Percentiles rank a stretch among this genome's conserved stretches.
These are phyloP conservation scores for Acipenser transmontanus DNA, from an alignment of 2,797 vertebrate species.

Conservation along the genomic window DNA sequence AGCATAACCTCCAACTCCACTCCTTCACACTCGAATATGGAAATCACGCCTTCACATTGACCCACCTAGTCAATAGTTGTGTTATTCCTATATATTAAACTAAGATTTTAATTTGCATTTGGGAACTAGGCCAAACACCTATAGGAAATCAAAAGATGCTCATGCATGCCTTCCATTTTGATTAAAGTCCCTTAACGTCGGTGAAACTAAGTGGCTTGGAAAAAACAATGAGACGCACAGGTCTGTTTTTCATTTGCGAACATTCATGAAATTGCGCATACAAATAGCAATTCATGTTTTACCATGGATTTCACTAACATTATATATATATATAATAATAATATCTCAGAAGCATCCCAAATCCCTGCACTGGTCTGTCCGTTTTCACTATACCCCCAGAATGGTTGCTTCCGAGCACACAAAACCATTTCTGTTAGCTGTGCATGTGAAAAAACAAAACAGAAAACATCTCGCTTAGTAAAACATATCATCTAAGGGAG, in stretches of 20 bases:
- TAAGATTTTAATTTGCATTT: constrained; percentile 62
- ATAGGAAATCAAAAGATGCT: constrained; percentile 58
- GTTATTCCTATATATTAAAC: constrained; percentile 48
- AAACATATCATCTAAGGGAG: constrained; percentile 40
- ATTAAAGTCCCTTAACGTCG: constrained; percentile 7
- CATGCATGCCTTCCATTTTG: neutral
- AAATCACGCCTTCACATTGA: constrained; percentile 32
- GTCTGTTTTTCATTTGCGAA: too few species aligned
- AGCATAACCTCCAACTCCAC: neutral
- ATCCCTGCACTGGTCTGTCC: neutral
- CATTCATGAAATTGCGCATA: too few species aligned
- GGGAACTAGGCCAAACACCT: constrained; percentile 47
- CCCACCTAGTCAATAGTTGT: constrained; percentile 59
- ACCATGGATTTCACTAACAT: too few species aligned
- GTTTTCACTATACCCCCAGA: constrained; percentile 1
- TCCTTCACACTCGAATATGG: constrained; percentile 5
- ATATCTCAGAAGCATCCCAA: neutral
- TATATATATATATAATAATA: neutral
- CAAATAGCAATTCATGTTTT: too few species aligned
- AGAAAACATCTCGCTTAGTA: constrained; percentile 46
- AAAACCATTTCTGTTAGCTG: neutral
- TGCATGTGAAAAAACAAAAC: constrained; percentile 40
- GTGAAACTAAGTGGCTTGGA: constrained; percentile 47
- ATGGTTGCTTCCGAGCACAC: neutral
- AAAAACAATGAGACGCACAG: constrained; percentile 48